Evolutionary conservation across 2,113 vertebrate genomes (phyloP).

Genomic region (Elachura formosa): DNA sequence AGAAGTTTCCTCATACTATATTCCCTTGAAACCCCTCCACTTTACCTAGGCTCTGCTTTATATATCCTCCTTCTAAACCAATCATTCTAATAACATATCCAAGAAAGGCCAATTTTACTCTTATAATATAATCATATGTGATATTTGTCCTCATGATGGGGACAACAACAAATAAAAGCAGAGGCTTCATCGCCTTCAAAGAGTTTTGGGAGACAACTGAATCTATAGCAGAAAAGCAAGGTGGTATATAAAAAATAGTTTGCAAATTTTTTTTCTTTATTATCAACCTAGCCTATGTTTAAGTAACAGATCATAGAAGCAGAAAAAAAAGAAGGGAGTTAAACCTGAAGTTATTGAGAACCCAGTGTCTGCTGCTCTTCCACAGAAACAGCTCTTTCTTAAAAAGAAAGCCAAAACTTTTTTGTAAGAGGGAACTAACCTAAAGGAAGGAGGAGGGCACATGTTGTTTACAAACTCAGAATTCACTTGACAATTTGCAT

Average conservation of each 20-base stretch:
- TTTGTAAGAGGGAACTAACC: background rate
- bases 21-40: background rate
- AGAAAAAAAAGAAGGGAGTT: background rate
- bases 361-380: background rate
- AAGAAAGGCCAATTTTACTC: background rate
- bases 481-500: background rate
- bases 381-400: background rate
- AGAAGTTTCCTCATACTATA: background rate
- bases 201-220: background rate
- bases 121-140: background rate
- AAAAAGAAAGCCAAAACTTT: accelerated
- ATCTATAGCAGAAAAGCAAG: background rate
- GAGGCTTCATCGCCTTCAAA: background rate
- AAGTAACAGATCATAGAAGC: background rate
- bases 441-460: background rate
- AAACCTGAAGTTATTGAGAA: background rate
- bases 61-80: background rate
- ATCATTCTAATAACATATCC: background rate
- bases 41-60: background rate
- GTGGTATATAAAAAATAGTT: background rate
- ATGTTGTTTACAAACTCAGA: background rate
- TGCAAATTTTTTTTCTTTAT: background rate
- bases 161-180: background rate
- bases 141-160: background rate
- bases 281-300: background rate